These are phyloP conservation scores for Chaenogobius annularis DNA, from an alignment of 2,113 vertebrate genomes.

Conservation along the genomic window DNA sequence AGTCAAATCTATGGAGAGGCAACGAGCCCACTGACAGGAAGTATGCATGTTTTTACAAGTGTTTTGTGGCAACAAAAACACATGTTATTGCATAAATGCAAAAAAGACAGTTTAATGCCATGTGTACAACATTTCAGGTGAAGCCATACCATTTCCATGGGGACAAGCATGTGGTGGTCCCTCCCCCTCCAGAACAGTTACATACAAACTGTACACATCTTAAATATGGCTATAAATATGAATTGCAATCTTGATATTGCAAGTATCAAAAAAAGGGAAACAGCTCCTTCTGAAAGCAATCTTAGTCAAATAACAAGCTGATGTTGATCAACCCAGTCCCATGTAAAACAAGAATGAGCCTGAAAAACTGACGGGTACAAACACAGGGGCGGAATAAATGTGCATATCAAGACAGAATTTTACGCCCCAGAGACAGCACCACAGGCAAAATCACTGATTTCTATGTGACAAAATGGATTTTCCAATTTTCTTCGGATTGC, in stretches of 20 bases:
- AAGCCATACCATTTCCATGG: too few relatives aligned
- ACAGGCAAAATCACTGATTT: constrained; percentile 61
- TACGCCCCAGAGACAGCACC: constrained; percentile 47
- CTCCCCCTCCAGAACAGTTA: not conserved
- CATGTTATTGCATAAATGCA: too few relatives aligned
- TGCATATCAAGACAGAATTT: constrained; percentile 63
- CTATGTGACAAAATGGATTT: constrained; percentile 70
- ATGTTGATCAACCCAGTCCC: constrained; percentile 42
- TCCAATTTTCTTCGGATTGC: constrained; percentile 65
- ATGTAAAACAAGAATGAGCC: constrained; percentile 13
- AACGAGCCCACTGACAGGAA: too few relatives aligned
- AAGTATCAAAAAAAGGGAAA: not conserved
- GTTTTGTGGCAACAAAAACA: too few relatives aligned
- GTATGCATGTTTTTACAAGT: too few relatives aligned
- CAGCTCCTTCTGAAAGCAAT: constrained; percentile 25
- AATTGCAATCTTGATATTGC: not conserved
- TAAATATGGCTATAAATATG: not conserved
- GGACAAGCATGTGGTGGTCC: too few relatives aligned
- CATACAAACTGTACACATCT: not conserved
- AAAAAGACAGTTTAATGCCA: too few relatives aligned
- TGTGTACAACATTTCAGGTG: too few relatives aligned
- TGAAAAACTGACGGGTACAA: constrained; percentile 39
- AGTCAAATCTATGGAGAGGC: too few relatives aligned
- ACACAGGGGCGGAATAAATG: constrained; percentile 55
- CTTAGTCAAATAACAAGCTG: constrained; percentile 50